Evolutionary conservation across 1,140 invertebrate species (phyloP).

Genomic region (Eupeodes corollae): DNA sequence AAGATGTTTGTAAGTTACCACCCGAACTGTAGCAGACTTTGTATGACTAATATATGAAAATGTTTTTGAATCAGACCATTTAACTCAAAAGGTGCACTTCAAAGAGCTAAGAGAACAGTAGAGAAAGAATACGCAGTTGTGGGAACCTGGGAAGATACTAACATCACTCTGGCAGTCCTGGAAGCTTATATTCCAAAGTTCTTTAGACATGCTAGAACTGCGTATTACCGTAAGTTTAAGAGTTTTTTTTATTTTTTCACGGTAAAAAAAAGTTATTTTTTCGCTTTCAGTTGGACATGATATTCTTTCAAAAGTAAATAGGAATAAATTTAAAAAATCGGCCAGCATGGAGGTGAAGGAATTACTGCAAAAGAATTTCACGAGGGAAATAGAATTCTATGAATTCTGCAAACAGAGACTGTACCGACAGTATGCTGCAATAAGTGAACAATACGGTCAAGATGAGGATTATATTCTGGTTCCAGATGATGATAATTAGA

Average conservation of each 20-base stretch:
- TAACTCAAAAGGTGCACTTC: slow-evolving; percentile 66
- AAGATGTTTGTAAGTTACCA: slow-evolving; percentile 64
- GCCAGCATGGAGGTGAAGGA: slow-evolving; percentile 27
- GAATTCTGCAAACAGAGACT: slow-evolving; percentile 34
- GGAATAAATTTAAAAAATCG: slow-evolving; percentile 21
- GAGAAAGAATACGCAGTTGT: slow-evolving; percentile 79
- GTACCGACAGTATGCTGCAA: slow-evolving; percentile 29
- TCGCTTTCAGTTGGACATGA: slow-evolving; percentile 26
- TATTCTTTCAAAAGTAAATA: slow-evolving; percentile 22
- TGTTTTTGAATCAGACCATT: slow-evolving; percentile 51
- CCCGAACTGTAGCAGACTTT: neutral
- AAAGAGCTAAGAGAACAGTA: slow-evolving; percentile 71
- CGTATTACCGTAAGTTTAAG: slow-evolving; percentile 62
- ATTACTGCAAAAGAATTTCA: slow-evolving; percentile 25
- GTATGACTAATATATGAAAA: neutral
- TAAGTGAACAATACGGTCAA: slow-evolving; percentile 2
- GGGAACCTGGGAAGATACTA: slow-evolving; percentile 79
- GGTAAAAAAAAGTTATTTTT: neutral
- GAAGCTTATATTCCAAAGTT: slow-evolving; percentile 75
- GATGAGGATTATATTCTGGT: too few relatives aligned
- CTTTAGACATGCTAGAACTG: slow-evolving; percentile 61
- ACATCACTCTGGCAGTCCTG: slow-evolving; percentile 68
- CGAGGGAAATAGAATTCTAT: slow-evolving; percentile 33
- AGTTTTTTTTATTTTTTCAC: neutral
- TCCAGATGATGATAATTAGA: too few relatives aligned